These are phyloP conservation scores for Tribolium madens DNA, from an alignment of 1,140 invertebrate genomes.

Conservation along the genomic window DNA sequence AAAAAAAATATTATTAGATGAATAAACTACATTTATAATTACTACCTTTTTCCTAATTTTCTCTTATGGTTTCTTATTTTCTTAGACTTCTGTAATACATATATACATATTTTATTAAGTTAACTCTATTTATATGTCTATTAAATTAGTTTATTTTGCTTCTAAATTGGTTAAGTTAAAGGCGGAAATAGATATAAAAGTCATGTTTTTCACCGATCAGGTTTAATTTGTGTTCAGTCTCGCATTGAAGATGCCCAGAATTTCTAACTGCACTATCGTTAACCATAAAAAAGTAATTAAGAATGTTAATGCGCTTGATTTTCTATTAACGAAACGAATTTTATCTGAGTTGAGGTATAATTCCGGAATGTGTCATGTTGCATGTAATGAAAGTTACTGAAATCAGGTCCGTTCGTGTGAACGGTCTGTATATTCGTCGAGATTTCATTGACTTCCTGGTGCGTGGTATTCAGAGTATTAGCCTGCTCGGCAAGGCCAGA, in stretches of 20 bases:
- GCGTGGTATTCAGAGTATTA: constrained; percentile 49
- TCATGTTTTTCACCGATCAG: not conserved
- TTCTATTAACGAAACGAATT: not conserved
- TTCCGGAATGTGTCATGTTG: constrained; percentile 9
- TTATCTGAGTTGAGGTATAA: not conserved
- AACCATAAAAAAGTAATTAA: not conserved
- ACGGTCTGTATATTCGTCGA: not conserved
- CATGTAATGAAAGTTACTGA: constrained; percentile 9
- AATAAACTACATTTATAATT: too few species aligned
- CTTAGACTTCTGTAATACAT: too few species aligned
- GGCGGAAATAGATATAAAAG: not conserved
- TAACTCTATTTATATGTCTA: too few species aligned
- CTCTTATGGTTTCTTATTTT: too few species aligned
- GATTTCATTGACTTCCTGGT: constrained; percentile 49
- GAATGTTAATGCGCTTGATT: constrained; percentile 10
- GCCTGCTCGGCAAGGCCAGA: constrained; percentile 24
- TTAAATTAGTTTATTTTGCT: not conserved
- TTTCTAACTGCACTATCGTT: not conserved
- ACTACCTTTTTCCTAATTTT: too few species aligned
- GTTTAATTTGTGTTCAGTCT: not conserved
- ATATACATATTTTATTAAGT: too few species aligned
- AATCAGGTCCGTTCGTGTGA: constrained; percentile 10
- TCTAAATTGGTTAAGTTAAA: not conserved
- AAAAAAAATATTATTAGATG: too few species aligned
- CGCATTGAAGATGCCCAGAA: not conserved